Percentiles rank a stretch among this genome's conserved stretches.
These are phyloP conservation scores for Geotrupes spiniger DNA, from an alignment of 2,888 invertebrate genomes.

Conservation along the genomic window DNA sequence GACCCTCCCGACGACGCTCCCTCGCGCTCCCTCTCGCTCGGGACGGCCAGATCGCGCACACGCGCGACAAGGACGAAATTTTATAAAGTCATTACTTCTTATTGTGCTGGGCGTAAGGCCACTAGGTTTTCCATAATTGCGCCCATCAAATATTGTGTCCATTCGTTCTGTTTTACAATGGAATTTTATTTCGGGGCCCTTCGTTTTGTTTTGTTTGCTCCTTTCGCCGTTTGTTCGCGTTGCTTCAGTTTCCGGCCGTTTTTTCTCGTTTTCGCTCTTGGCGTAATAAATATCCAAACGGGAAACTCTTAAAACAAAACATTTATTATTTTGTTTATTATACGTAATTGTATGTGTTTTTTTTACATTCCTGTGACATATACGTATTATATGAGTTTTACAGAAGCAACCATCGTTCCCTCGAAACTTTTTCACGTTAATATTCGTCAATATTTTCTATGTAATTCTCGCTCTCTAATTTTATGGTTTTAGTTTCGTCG, in stretches of 20 bases:
- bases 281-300: slow-evolving; percentile 15
- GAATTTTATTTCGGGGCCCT: slow-evolving; percentile 19
- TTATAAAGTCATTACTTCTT: slow-evolving; percentile 33
- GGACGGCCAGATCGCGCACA: slow-evolving; percentile 12
- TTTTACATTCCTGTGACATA: too few relatives aligned
- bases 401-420: too few relatives aligned
- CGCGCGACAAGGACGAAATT: slow-evolving; percentile 27
- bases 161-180: slow-evolving; percentile 25
- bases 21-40: slow-evolving; percentile 19
- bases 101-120: slow-evolving; percentile 32
- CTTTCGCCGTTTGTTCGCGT: slow-evolving; percentile 15
- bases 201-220: slow-evolving; percentile 21
- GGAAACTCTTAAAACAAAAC: too few relatives aligned
- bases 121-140: slow-evolving; percentile 36
- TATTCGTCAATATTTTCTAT: too few relatives aligned
- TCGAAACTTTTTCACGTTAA: too few relatives aligned
- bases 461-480: too few relatives aligned
- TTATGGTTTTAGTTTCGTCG: too few relatives aligned
- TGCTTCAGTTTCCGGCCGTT: background rate
- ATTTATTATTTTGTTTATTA: too few relatives aligned
- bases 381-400: too few relatives aligned
- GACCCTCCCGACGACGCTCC: slow-evolving; percentile 28
- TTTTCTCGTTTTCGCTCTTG: slow-evolving; percentile 6
- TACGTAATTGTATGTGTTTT: too few relatives aligned
- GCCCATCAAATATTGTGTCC: slow-evolving; percentile 35